Evolutionary conservation across 23 tunicate genomes (phyloP).

Genomic region (Aplidium turbinatum): DNA sequence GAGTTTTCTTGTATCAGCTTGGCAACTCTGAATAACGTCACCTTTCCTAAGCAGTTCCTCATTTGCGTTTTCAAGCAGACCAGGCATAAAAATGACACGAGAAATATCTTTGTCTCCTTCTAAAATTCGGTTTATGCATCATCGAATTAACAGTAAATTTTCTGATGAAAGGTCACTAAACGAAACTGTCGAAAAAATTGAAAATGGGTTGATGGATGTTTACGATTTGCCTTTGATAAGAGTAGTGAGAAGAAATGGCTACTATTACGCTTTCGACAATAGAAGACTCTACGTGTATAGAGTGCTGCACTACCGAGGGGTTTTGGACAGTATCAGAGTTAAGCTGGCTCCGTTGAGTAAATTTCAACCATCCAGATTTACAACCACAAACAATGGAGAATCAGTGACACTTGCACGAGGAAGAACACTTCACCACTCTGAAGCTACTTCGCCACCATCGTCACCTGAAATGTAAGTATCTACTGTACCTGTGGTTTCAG

Average conservation of each 20-base stretch:
- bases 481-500: too few species aligned
- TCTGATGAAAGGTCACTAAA: background rate
- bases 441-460: slow-evolving; percentile 13
- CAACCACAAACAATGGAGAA: slow-evolving; percentile 21
- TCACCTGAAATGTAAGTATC: slow-evolving; percentile 19
- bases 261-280: slow-evolving; percentile 37
- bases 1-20: too few species aligned
- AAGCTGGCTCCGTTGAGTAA: background rate
- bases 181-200: background rate
- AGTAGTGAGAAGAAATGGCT: slow-evolving; percentile 24
- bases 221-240: slow-evolving; percentile 16
- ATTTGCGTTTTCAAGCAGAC: too few species aligned
- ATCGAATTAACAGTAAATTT: slow-evolving; percentile 16
- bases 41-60: too few species aligned
- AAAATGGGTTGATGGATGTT: slow-evolving; percentile 8
- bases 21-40: too few species aligned
- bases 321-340: background rate
- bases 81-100: background rate
- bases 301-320: slow-evolving; percentile 19
- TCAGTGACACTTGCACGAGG: background rate
- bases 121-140: slow-evolving; percentile 37
- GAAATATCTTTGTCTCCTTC: slow-evolving; percentile 18
- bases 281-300: slow-evolving; percentile 35
- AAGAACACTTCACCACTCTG: slow-evolving; percentile 12
- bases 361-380: slow-evolving; percentile 17